A percentile compares a stretch with the other conserved stretches of the same genome.
Evolutionary conservation across 2,888 invertebrate genomes (phyloP).

Genomic region (Yponomeuta malinellus): DNA sequence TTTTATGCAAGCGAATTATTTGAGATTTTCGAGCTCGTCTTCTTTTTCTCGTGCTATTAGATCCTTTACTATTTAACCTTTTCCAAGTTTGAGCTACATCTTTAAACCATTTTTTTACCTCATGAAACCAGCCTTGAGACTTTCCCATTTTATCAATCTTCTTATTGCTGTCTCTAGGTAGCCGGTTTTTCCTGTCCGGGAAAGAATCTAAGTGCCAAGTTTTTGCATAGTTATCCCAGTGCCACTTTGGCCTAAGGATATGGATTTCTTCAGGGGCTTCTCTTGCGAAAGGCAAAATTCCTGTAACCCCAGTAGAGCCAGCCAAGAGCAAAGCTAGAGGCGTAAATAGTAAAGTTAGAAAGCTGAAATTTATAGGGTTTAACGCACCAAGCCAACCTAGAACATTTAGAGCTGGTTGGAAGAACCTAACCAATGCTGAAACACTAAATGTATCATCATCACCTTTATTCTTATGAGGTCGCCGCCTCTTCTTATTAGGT

Average conservation of each 20-base stretch:
- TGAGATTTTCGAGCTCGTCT: slow-evolving; percentile 43
- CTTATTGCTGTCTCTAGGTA: slow-evolving; percentile 34
- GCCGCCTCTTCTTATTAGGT: slow-evolving; percentile 24
- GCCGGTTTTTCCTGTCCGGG: slow-evolving; percentile 39
- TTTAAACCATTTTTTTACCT: slow-evolving; percentile 45
- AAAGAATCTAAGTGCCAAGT: slow-evolving; percentile 65
- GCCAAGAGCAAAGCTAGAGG: slow-evolving; percentile 79
- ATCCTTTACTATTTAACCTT: slow-evolving; percentile 26
- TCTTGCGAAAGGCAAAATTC: slow-evolving; percentile 74
- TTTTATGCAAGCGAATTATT: slow-evolving; percentile 28
- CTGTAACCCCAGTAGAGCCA: slow-evolving; percentile 76
- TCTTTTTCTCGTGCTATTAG: slow-evolving; percentile 46
- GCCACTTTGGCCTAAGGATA: slow-evolving; percentile 70
- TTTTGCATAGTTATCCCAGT: slow-evolving; percentile 74
- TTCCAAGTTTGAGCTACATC: slow-evolving; percentile 34
- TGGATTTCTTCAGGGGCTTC: slow-evolving; percentile 55
- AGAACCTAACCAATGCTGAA: slow-evolving; percentile 57
- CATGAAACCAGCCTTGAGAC: slow-evolving; percentile 36
- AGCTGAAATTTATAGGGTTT: slow-evolving; percentile 76
- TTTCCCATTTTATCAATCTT: slow-evolving; percentile 21
- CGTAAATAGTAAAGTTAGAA: slow-evolving; percentile 77
- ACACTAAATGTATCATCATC: slow-evolving; percentile 68
- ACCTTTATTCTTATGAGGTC: slow-evolving; percentile 19
- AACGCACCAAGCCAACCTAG: slow-evolving; percentile 72
- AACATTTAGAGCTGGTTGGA: slow-evolving; percentile 67